A percentile compares a stretch with the other conserved stretches of the same genome.
phyloP scores from a whole-genome alignment of 2,113 vertebrate genomes.

The Struthidea cinerea region DNA sequence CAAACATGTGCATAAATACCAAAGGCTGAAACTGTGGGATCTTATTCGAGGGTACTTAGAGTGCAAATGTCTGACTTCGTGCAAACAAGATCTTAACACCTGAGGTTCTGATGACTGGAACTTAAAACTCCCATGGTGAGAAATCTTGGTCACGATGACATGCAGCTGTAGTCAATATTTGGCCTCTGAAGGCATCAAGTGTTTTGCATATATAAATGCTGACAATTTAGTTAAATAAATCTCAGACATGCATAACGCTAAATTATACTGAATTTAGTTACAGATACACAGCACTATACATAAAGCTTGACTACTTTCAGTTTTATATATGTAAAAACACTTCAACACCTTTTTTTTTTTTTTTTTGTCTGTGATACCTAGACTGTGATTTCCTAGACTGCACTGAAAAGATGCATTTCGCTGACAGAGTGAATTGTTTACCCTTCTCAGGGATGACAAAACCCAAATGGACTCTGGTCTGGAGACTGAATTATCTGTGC shows the following conservation, averaged over 20 bases:
- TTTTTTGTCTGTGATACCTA: neutral
- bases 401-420: neutral
- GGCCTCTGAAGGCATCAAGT: neutral
- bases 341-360: neutral
- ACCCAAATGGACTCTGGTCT: neutral
- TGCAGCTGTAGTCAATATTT: neutral
- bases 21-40: neutral
- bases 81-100: neutral
- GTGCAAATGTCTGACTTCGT: neutral
- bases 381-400: neutral
- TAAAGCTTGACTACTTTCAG: neutral
- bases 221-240: neutral
- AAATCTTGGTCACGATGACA: neutral
- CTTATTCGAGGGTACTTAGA: neutral
- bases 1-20: conserved; percentile 10
- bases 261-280: neutral
- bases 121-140: neutral
- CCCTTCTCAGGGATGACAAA: neutral
- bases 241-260: neutral
- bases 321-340: neutral
- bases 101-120: neutral
- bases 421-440: neutral
- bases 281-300: fast-evolving
- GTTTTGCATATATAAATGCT: neutral
- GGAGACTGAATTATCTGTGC: neutral